These are phyloP conservation scores for Reinhardtius hippoglossoides DNA, from an alignment of 2,113 vertebrate species.

Conservation along the genomic window DNA sequence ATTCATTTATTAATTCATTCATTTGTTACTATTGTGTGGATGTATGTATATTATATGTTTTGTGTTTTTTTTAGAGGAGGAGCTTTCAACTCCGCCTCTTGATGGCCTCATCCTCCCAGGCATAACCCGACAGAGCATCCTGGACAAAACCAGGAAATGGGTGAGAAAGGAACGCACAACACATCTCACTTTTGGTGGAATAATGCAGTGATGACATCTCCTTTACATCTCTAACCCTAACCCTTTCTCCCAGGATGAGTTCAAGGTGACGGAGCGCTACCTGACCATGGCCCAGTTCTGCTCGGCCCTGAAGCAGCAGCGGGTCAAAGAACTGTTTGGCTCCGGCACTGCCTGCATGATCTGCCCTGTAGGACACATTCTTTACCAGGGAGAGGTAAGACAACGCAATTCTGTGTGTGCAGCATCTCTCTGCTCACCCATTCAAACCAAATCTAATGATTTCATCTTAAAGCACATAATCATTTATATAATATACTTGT, in stretches of 20 bases:
- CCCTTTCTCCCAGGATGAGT: slow-evolving; percentile 82
- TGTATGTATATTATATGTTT: too few species aligned
- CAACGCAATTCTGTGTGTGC: background rate
- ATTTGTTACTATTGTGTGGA: too few species aligned
- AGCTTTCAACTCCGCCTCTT: slow-evolving; percentile 86
- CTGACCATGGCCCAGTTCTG: slow-evolving; percentile 89
- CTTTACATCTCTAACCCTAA: background rate
- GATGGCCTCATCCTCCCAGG: slow-evolving; percentile 16
- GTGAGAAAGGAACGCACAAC: slow-evolving; percentile 73
- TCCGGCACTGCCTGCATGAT: slow-evolving; percentile 91
- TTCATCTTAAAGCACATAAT: too few species aligned
- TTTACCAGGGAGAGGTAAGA: slow-evolving; percentile 89
- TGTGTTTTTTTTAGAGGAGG: slow-evolving; percentile 82
- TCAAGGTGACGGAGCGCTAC: slow-evolving; percentile 88
- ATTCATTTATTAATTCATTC: too few species aligned
- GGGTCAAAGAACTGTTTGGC: slow-evolving; percentile 92
- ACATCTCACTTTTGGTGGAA: background rate
- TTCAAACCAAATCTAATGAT: too few species aligned
- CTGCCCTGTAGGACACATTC: slow-evolving; percentile 85
- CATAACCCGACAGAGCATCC: slow-evolving; percentile 86
- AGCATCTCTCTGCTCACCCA: too few species aligned
- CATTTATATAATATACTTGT: too few species aligned
- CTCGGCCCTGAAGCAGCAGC: slow-evolving; percentile 82
- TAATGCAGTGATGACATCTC: background rate
- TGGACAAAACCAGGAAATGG: slow-evolving; percentile 87